Percentiles rank a stretch among this genome's conserved stretches.
Evolutionary conservation across 1,140 invertebrate species (phyloP).

Genomic region (Drosophila funebris): DNA sequence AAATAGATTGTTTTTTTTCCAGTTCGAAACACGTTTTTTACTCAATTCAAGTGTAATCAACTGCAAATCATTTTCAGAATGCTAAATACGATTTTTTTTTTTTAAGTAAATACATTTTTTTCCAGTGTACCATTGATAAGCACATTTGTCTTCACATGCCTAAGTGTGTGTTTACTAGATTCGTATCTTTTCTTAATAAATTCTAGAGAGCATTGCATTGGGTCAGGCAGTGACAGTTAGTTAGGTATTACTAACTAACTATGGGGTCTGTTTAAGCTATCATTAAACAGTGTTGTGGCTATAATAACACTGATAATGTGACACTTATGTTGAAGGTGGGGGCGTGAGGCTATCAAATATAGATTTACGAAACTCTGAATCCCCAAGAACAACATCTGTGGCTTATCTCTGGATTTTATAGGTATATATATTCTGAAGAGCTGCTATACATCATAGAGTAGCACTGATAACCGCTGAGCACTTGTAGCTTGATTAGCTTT

Average conservation of each 20-base stretch:
- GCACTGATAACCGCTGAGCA: slow-evolving; percentile 37
- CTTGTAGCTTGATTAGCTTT: slow-evolving; percentile 13
- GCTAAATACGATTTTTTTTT: not conserved
- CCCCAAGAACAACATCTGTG: slow-evolving; percentile 5
- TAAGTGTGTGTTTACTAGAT: not conserved
- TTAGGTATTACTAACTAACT: not conserved
- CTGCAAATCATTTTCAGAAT: not conserved
- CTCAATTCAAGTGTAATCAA: not conserved
- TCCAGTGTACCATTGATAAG: not conserved
- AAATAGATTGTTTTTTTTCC: too few relatives aligned
- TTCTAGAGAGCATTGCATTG: not conserved
- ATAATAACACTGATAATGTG: not conserved
- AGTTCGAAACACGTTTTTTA: too few relatives aligned
- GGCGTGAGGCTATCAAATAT: slow-evolving; percentile 6
- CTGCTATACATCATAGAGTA: slow-evolving; percentile 21
- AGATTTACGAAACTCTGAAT: not conserved
- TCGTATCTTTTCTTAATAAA: not conserved
- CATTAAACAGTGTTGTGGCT: not conserved
- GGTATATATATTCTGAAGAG: slow-evolving; percentile 15
- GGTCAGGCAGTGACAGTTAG: not conserved
- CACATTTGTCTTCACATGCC: not conserved
- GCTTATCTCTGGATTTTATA: slow-evolving; percentile 18
- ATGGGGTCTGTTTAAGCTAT: not conserved
- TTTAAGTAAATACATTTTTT: not conserved
- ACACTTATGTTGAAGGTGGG: not conserved